Base-by-base conservation (phyloP, 2,888 invertebrate species). In the Epinotia bilunana region DNA sequence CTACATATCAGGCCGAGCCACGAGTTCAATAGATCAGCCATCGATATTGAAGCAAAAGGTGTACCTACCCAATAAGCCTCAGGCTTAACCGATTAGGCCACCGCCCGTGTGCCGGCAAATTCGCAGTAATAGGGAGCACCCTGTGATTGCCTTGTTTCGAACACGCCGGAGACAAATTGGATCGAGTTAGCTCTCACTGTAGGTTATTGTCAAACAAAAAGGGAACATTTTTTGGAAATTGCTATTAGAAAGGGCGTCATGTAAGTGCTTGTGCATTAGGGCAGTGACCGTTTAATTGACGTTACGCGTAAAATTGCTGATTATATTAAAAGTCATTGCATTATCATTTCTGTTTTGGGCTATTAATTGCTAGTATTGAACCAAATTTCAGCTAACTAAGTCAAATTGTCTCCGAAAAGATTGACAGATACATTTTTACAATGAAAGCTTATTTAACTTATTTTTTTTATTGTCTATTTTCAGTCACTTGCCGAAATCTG, bases 91-190 rank as follows among this genome's bases (percentile, higher is more conserved):
- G 90, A 91, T 91, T 90, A 90, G 86, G 87, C 87, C 83, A 83
- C 85, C 80, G 80, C 82, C 80, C 84, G 81, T 82, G 81, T 84
- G 80, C 86, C 81, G 79, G 83, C 84, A 83, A 89, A 88, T 86
- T 88, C 86, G 82, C 80, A 74, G 87, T 90, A 89, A 89, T 87
- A 85, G 89, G 83, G 83, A 85, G 83, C 81, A 86, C 86, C 84
- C 84, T 84, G 89, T 88, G 90, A 91, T 91, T 91, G 92, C 88
- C 88, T 89, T 89, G 90, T 90, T 89, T 89, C 89, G 86, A 88
- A 86, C 87, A 83, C 86, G 88, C 84, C 87, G 83, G 86, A 85
- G 87, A 89, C 89, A 91, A 92, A 92, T 92, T 92, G 91, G 90
- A 91, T 91, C 86, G 86, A 84, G 87, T 86, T 90, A 90, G 88